Percentiles rank a stretch among this genome's conserved stretches.
These are phyloP conservation scores for Biston betularia DNA, from an alignment of 2,888 invertebrate species.

Conservation along the genomic window DNA sequence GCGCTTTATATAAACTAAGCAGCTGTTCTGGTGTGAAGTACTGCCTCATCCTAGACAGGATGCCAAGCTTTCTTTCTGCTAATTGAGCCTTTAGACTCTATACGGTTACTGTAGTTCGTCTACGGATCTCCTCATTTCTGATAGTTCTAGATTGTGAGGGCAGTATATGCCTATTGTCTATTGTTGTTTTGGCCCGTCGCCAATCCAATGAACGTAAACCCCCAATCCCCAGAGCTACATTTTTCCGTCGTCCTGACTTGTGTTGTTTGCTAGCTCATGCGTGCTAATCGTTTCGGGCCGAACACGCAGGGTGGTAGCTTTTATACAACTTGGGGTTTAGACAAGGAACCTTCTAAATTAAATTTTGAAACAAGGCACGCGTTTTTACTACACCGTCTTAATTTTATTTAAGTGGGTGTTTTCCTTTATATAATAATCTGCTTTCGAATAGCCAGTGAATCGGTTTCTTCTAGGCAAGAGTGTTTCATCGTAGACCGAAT, in stretches of 20 bases:
- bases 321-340: not conserved
- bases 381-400: not conserved
- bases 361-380: too few species aligned
- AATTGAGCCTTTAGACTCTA: too few species aligned
- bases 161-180: not conserved
- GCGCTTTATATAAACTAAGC: too few species aligned
- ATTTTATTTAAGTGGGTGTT: not conserved
- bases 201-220: conserved; percentile 7
- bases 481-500: too few species aligned
- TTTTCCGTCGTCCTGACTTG: not conserved
- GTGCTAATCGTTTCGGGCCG: conserved; percentile 1
- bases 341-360: not conserved
- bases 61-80: too few species aligned
- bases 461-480: too few species aligned
- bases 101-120: too few species aligned
- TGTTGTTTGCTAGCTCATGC: conserved; percentile 1
- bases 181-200: not conserved
- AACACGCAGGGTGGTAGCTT: not conserved
- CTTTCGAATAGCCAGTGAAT: too few species aligned
- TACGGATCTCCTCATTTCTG: too few species aligned
- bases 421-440: too few species aligned
- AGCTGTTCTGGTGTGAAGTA: too few species aligned
- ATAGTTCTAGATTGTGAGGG: not conserved
- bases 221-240: conserved; percentile 1
- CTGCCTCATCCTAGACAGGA: too few species aligned